Percentiles rank a stretch among this genome's conserved stretches.
These are phyloP conservation scores for Spialia ferax DNA, from an alignment of 2,888 invertebrate species.

Conservation along the genomic window DNA sequence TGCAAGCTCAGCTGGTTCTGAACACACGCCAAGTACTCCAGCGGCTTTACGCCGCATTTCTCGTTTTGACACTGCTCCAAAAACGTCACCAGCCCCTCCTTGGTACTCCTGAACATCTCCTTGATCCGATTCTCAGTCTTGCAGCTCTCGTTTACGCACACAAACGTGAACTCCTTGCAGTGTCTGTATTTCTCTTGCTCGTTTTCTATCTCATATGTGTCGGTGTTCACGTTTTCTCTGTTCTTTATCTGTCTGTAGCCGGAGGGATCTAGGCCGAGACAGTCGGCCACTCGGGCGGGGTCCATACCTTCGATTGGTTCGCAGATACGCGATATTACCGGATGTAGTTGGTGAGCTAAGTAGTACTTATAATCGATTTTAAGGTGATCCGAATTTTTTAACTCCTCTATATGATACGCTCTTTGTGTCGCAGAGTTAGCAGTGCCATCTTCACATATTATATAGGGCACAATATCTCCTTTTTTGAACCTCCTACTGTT, in stretches of 20 bases:
- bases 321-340: conserved; percentile 97
- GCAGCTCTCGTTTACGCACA: conserved; percentile 86
- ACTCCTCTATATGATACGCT: conserved; percentile 97
- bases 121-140: conserved; percentile 84
- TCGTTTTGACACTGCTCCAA: conserved; percentile 91
- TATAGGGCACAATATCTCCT: conserved; percentile 98
- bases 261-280: conserved; percentile 91
- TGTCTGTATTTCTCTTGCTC: conserved; percentile 85
- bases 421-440: conserved; percentile 94
- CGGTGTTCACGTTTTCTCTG: conserved; percentile 74
- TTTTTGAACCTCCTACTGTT: conserved; percentile 94
- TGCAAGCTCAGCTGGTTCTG: conserved; percentile 91
- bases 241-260: conserved; percentile 78
- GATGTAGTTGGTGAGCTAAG: conserved; percentile 97
- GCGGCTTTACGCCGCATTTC: conserved; percentile 89
- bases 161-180: conserved; percentile 89
- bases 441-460: conserved; percentile 97
- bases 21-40: conserved; percentile 89
- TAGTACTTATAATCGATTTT: conserved; percentile 97
- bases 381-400: conserved; percentile 89
- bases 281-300: conserved; percentile 95
- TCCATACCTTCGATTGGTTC: conserved; percentile 98
- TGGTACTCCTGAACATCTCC: conserved; percentile 77
- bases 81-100: conserved; percentile 78
- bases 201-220: conserved; percentile 79